Evolutionary conservation across 2,888 invertebrate genomes (phyloP).

Genomic region (Aricia artaxerxes): DNA sequence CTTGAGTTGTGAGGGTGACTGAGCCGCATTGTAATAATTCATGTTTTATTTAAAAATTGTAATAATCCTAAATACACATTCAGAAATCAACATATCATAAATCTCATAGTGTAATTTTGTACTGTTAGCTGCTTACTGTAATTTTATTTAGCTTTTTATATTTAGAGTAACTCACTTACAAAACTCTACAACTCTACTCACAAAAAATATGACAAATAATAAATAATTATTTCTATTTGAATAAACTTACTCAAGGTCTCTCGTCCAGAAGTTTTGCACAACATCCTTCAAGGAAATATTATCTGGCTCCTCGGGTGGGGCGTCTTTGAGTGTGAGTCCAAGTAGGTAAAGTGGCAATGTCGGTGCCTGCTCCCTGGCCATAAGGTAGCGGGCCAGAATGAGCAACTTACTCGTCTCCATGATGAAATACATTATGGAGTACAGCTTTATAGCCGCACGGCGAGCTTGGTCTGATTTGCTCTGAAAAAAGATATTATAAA

Average conservation of each 20-base stretch:
- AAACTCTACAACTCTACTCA: no score
- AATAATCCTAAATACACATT: no score
- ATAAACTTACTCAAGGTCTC: slow-evolving; percentile 64
- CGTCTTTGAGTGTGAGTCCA: slow-evolving; percentile 81
- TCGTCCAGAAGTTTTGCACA: slow-evolving; percentile 54
- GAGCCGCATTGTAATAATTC: no score
- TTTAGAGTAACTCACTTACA: no score
- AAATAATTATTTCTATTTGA: not conserved
- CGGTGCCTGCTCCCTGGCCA: slow-evolving; percentile 73
- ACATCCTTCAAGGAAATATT: slow-evolving; percentile 57
- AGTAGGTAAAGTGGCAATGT: slow-evolving; percentile 76
- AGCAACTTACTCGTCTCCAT: slow-evolving; percentile 67
- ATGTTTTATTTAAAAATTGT: no score
- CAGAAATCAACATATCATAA: no score
- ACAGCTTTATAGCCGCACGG: slow-evolving; percentile 64
- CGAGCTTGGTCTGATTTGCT: slow-evolving; percentile 45
- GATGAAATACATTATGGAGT: slow-evolving; percentile 69
- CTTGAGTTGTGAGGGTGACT: no score
- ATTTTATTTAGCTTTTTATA: no score
- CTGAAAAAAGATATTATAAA: not conserved
- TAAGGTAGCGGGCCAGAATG: slow-evolving; percentile 82
- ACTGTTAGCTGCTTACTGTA: no score
- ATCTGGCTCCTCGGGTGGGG: slow-evolving; percentile 57
- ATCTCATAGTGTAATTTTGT: no score
- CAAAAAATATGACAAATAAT: no score